Evolutionary conservation across 2,113 vertebrate genomes (phyloP), one percentile per base, ranked within the genome.

Genomic region (Falcunculus frontatus): DNA sequence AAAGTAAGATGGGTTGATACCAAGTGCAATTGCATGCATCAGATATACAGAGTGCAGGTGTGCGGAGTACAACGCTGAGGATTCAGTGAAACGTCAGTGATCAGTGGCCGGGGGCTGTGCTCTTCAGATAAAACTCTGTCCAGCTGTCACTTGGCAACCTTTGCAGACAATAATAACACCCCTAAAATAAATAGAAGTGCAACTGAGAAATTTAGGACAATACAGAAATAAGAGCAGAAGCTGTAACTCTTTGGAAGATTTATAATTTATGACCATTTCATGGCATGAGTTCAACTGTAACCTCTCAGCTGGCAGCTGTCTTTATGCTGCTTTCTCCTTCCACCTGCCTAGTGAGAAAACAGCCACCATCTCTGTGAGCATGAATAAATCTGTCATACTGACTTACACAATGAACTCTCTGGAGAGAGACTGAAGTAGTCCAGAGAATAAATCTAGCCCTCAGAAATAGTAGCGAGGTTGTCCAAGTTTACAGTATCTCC

Each of bases 211-310:
- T 94, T 92, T 59, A 97, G 95, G 86, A 74, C 87, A 95, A 92
- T 84, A 59, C 95, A 97, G 96, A 97, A 97, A 97, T 96, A 96
- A 93, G 94, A 97, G 73, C 81, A 93, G 93, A 95, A 95, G 95
- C 95, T 97, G 93, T 90, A 90, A 78, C 81, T 88, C 88, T 94
- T 95, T 68, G 63, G 92, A 92, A 98, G 96, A 98, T 98, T 97
- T 98, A 98, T 98, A 98, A 97, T 98, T 97, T 98, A 98, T 98
- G 97, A 97, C 93, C 93, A 56, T 98, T 98, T 97, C 96, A 96
- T 97, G 98, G 98, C 97, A 98, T 68, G 90, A 92, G 95, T 97
- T 98, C 98, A 98, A 88, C 95, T 96, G 96, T 82, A 97, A 96
- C 97, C 97, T 98, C 95, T 97, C 95, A 93, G 92, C 84, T 97